Percentiles rank a stretch among this genome's conserved stretches.
Conservation (phyloP, 1,140 invertebrate species). For the Rhagoletis pomonella region DNA sequence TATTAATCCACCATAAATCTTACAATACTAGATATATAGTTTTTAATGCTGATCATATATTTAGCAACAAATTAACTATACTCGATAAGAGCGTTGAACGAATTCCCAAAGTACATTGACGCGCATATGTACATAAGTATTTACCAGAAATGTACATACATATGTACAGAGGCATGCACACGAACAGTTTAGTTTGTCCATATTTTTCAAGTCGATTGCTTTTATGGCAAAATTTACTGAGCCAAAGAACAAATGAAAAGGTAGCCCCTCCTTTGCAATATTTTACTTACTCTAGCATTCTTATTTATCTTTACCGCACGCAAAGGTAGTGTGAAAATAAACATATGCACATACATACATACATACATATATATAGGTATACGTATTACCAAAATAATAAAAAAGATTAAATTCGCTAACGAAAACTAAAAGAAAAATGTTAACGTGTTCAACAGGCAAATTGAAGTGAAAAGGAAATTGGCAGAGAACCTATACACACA, state of each 20-base stretch:
- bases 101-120: neutral
- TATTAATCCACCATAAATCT: too few relatives aligned
- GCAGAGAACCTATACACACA: neutral
- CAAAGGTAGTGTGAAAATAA: neutral
- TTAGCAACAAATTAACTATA: neutral
- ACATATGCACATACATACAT: neutral
- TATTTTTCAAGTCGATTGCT: neutral
- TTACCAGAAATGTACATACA: neutral
- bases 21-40: too few relatives aligned
- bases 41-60: conserved; percentile 27
- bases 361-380: too few relatives aligned
- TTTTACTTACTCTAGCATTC: neutral
- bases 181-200: neutral
- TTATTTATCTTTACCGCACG: conserved; percentile 14
- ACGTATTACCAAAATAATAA: neutral
- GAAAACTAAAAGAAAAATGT: conserved; percentile 21
- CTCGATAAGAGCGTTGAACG: neutral
- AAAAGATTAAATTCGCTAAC: conserved; percentile 12
- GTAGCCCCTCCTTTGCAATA: conserved; percentile 36
- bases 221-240: neutral
- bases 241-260: conserved; percentile 27
- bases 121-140: neutral
- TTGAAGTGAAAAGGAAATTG: conserved; percentile 39
- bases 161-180: neutral
- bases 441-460: conserved; percentile 37